phyloP scores from a whole-genome alignment of 2,888 invertebrate species.

The Plemyria rubiginata region DNA sequence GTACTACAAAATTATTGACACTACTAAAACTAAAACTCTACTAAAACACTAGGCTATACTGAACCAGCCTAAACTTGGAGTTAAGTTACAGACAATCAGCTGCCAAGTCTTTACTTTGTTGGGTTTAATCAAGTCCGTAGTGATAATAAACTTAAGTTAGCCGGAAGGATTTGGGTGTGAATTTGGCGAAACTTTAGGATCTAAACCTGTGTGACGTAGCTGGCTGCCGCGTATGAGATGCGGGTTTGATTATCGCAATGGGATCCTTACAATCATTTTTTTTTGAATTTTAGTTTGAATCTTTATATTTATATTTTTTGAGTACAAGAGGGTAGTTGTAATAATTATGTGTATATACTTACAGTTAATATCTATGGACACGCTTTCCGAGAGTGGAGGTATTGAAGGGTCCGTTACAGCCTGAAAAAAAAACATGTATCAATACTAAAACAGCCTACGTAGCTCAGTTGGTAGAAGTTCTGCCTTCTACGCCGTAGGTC shows the following conservation, averaged over 20 bases:
- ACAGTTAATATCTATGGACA: constrained; percentile 88
- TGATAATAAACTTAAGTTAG: constrained; percentile 12
- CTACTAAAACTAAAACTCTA: neutral
- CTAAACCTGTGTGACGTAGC: too few species aligned
- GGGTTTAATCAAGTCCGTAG: constrained; percentile 22
- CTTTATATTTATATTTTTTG: too few species aligned
- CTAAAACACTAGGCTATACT: neutral
- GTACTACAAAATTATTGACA: too few species aligned
- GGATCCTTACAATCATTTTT: too few species aligned
- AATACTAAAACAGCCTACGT: too few species aligned
- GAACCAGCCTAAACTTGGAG: constrained; percentile 1
- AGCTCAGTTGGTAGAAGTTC: too few species aligned
- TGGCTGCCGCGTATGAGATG: too few species aligned
- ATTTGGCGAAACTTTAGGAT: neutral
- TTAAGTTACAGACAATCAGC: constrained; percentile 22
- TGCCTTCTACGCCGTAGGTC: too few species aligned
- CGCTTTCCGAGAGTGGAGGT: constrained; percentile 86
- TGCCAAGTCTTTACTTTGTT: constrained; percentile 24
- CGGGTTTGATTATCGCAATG: too few species aligned
- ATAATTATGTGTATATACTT: constrained; percentile 49
- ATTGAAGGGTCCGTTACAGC: constrained; percentile 89
- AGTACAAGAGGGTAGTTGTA: too few species aligned
- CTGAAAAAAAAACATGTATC: constrained; percentile 85
- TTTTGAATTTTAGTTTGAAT: too few species aligned
- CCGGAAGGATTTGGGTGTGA: neutral